Evolutionary conservation across 2,888 invertebrate genomes (phyloP).

Genomic region (Andrena bicolor): DNA sequence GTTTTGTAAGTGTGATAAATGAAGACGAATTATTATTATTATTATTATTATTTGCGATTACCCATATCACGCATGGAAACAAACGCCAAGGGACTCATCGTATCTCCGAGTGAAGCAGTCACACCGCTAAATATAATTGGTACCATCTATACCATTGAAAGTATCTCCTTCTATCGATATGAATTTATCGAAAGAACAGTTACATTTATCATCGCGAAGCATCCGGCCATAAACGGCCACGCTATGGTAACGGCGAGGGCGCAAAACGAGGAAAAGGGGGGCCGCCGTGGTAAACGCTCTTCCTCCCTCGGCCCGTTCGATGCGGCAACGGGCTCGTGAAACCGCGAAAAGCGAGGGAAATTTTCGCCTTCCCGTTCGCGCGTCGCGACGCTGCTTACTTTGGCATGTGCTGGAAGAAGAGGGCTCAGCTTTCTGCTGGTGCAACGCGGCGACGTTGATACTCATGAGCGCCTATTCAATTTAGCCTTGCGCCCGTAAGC

Average conservation of each 20-base stretch:
- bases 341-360: constrained; percentile 20
- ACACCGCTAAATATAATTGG: too few relatives aligned
- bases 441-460: constrained; percentile 48
- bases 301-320: background rate
- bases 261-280: background rate
- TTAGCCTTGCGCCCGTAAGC: constrained; percentile 51
- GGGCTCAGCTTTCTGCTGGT: constrained; percentile 34
- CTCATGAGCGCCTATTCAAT: constrained; percentile 47
- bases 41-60: too few relatives aligned
- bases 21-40: too few relatives aligned
- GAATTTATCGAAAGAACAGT: too few relatives aligned
- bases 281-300: background rate
- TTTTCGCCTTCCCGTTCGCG: constrained; percentile 41
- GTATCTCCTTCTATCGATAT: too few relatives aligned
- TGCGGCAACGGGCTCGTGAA: constrained; percentile 7
- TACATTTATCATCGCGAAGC: too few relatives aligned
- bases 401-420: constrained; percentile 54
- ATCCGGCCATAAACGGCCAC: background rate
- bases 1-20: too few relatives aligned
- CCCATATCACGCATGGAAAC: too few relatives aligned
- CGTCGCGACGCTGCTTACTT: constrained; percentile 36
- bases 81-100: too few relatives aligned
- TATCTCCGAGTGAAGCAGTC: too few relatives aligned
- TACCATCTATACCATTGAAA: too few relatives aligned
- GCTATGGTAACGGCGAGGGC: background rate